phyloP scores from a whole-genome alignment of 2,888 invertebrate genomes.

The Metellina segmentata region DNA sequence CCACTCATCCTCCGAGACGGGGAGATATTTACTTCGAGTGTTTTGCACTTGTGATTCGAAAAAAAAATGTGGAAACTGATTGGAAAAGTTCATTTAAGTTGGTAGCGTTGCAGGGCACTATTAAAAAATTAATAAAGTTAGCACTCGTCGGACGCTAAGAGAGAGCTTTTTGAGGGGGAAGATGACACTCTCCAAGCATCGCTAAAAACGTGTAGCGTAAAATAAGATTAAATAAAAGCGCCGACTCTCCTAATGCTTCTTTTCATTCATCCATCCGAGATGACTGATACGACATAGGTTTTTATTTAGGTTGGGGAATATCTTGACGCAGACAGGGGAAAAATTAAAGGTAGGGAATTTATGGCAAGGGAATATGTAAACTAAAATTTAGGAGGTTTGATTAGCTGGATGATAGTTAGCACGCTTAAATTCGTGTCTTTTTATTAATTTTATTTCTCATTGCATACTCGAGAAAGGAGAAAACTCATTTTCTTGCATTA shows the following conservation, averaged over 20 bases:
- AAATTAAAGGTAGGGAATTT: not conserved
- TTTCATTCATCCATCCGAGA: slow-evolving; percentile 46
- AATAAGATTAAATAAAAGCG: slow-evolving; percentile 70
- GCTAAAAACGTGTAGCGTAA: slow-evolving; percentile 36
- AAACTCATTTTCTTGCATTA: too few species aligned
- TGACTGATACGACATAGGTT: slow-evolving; percentile 1
- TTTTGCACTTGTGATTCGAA: slow-evolving; percentile 59
- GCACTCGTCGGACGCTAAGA: slow-evolving; percentile 45
- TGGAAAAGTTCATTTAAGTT: slow-evolving; percentile 68
- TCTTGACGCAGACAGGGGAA: not conserved
- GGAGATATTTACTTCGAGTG: slow-evolving; percentile 66
- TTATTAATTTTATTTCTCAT: too few species aligned
- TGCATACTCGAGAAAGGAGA: too few species aligned
- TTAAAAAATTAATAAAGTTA: slow-evolving; percentile 75
- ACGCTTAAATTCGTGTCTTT: too few species aligned
- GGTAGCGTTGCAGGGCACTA: slow-evolving; percentile 32
- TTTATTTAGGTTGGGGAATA: slow-evolving; percentile 27
- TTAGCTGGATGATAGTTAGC: too few species aligned
- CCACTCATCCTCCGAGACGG: slow-evolving; percentile 1
- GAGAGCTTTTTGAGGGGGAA: slow-evolving; percentile 53
- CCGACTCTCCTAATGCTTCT: slow-evolving; percentile 45
- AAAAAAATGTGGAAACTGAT: slow-evolving; percentile 67
- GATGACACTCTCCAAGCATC: slow-evolving; percentile 32
- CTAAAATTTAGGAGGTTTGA: not conserved
- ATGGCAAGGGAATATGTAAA: too few species aligned